Base-by-base conservation (phyloP, 2,113 vertebrate species). In the Antechinus flavipes region DNA sequence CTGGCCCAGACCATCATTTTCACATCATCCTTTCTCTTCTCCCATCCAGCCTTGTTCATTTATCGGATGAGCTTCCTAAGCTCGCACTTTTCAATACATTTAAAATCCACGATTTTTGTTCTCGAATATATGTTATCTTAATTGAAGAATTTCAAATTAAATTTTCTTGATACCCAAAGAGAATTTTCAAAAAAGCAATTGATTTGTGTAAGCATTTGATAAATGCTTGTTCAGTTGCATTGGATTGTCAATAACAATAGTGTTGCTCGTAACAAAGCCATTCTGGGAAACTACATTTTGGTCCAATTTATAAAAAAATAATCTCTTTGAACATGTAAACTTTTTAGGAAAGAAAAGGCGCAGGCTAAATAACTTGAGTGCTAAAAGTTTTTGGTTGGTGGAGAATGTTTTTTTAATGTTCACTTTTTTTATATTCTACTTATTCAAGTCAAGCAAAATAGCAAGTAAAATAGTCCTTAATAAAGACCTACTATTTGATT, bases 251-350 rank as follows among this genome's bases (percentile, higher is more conserved):
- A n/a, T 84, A 84, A 42, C 68, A 84, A 42, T 84, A 84, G n/a
- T 23, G 68, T 42, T 42, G n/a, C n/a, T 84, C 90, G 30, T 49
- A 24, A 46, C 91, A n/a, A 93, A 95, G 49, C 46, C 58, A 3
- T 92, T 92, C 56, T 93, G 58, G 54, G 55, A 93, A 95, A 35
- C 14, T 42, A 93, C 14, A 8, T 12, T 92, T 93, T 92, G 90
- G 76, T n/a, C 26, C 54, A 90, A 46, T 93, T 90, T 55, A 47
- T 92, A 61, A 84, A 95, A 93, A 95, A 30, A 76, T 76, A 76
- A 76, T 76, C 68, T 76, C 42, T 42, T 3, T 90, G 61, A 93
- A 90, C 89, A 92, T 49, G 11, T 11, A 68, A 76, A 76, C 35
- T 76, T 76, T 42, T 76, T 8, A 22, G 68, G 68, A 76, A 76